Evolutionary conservation across 2,113 vertebrate species (phyloP).

Genomic region (Coreoperca whiteheadi): DNA sequence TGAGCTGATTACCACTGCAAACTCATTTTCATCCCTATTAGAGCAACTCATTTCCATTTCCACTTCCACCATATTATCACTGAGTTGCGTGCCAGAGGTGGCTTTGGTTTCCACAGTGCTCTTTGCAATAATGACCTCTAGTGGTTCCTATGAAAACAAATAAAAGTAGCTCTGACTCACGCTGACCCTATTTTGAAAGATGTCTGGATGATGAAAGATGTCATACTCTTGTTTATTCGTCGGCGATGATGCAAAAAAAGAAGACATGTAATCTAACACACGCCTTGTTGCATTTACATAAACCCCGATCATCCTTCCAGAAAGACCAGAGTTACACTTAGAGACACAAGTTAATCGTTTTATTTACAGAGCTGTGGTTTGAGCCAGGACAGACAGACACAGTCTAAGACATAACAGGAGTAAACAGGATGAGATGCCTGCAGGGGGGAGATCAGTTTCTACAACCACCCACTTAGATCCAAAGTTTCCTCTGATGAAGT

Average conservation of each 20-base stretch:
- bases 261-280: conserved; percentile 13
- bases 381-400: conserved; percentile 44
- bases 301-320: conserved; percentile 24
- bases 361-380: conserved; percentile 54
- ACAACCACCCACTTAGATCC: conserved; percentile 49
- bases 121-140: conserved; percentile 74
- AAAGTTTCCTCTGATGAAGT: conserved; percentile 22
- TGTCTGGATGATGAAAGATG: conserved; percentile 40
- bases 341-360: conserved; percentile 50
- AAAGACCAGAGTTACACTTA: conserved; percentile 17
- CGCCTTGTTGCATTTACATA: conserved; percentile 37
- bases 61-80: conserved; percentile 41
- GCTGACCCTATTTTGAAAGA: conserved; percentile 14
- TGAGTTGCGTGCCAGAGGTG: conserved; percentile 42
- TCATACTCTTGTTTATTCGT: background rate
- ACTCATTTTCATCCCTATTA: conserved; percentile 60
- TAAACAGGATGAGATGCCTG: conserved; percentile 64
- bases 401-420: conserved; percentile 25
- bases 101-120: conserved; percentile 24
- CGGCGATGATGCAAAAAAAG: background rate
- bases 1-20: conserved; percentile 53
- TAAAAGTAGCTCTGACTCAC: background rate
- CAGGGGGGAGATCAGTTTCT: conserved; percentile 28
- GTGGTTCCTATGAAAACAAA: conserved; percentile 58
- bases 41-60: conserved; percentile 66